phyloP scores from a whole-genome alignment of 2,797 vertebrate species.

The Spinus olivaceus region DNA sequence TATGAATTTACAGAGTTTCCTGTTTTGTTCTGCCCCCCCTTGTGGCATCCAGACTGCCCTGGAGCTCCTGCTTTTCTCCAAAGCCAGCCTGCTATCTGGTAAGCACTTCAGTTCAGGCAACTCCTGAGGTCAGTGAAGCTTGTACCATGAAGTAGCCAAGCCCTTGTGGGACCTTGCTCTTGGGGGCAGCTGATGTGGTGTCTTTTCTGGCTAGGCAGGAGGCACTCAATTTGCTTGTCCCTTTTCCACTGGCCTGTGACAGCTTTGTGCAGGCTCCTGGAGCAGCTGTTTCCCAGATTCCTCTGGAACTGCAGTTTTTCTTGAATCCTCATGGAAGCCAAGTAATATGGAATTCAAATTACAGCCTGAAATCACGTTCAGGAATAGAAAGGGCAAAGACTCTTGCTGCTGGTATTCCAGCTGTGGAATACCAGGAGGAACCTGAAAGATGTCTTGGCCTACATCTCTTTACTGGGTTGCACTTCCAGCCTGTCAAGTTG shows the following conservation, averaged over 20 bases:
- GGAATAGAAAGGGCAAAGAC: neutral
- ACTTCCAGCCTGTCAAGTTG: neutral
- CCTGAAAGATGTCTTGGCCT: neutral
- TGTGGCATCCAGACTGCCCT: neutral
- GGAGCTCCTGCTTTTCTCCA: neutral
- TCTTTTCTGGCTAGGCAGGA: neutral
- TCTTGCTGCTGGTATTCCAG: neutral
- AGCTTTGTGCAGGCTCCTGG: neutral
- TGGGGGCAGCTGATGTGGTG: fast-evolving
- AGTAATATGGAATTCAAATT: neutral
- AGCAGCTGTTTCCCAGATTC: neutral
- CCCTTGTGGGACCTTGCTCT: neutral
- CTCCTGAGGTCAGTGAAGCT: neutral
- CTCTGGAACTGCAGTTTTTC: neutral
- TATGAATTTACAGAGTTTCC: neutral
- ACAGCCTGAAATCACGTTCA: neutral
- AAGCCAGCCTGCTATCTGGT: neutral
- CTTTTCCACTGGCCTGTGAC: neutral
- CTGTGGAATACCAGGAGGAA: neutral
- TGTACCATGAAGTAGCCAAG: neutral
- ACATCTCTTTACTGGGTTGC: neutral
- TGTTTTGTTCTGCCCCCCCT: neutral
- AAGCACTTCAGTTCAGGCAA: neutral
- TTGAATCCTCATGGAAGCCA: neutral
- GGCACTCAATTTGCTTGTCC: neutral